Evolutionary conservation across 2,888 invertebrate species (phyloP).

Genomic region (Ormyrus thymus): DNA sequence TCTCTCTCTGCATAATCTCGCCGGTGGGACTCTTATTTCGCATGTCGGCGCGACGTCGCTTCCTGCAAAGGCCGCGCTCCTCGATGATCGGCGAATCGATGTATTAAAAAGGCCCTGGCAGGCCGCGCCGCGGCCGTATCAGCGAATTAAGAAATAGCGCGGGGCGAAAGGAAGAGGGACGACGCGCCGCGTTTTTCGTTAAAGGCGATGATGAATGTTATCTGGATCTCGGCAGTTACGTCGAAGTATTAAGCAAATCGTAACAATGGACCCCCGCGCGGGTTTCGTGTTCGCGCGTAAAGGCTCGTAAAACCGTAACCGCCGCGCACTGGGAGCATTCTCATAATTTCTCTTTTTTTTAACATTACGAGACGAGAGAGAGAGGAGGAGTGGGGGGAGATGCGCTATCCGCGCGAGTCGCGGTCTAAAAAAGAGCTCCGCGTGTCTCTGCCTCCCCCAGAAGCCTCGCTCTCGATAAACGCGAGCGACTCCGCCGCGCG

Average conservation of each 20-base stretch:
- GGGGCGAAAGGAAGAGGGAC: background rate
- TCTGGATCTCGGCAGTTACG: constrained; percentile 55
- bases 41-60: background rate
- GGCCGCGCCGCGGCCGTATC: background rate
- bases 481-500: too few relatives aligned
- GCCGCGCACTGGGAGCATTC: constrained; percentile 59
- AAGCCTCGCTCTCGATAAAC: too few relatives aligned
- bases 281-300: constrained; percentile 11
- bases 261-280: constrained; percentile 60
- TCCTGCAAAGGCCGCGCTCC: background rate
- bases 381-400: too few relatives aligned
- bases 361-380: constrained; percentile 39
- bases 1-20: background rate
- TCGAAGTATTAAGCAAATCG: constrained; percentile 60
- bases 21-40: background rate
- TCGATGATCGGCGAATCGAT: too few relatives aligned
- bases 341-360: constrained; percentile 62
- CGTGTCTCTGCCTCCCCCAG: too few relatives aligned
- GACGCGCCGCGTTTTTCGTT: background rate
- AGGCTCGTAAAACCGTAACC: constrained; percentile 58
- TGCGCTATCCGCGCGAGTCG: too few relatives aligned
- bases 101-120: background rate
- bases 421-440: too few relatives aligned
- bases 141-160: background rate
- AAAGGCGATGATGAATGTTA: constrained; percentile 54